Base-by-base conservation (phyloP, 1,140 invertebrate genomes). In the Cydia amplana region DNA sequence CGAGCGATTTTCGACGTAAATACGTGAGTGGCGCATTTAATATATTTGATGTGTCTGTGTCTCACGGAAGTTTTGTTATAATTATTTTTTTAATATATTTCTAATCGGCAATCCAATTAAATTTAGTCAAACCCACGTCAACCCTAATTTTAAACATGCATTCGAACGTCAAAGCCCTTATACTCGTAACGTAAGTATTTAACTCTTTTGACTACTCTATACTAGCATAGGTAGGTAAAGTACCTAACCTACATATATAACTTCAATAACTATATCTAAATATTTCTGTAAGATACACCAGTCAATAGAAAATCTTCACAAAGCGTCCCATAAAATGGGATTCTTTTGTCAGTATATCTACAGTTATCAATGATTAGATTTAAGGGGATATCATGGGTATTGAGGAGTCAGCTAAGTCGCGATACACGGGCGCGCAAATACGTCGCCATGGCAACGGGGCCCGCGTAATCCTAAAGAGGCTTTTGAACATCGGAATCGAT, bases 401-500 rank as follows among this genome's bases (percentile, higher is more conserved):
- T 90, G 87, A 90, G 79, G 87, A 88, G 84, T 84, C 83, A 80
- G 78, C 84, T 92, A 87, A 90, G 85, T 86, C 74, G 77, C 79
- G 81, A 84, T 84, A 84, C 83, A 85, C 82, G 82, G 81, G 86
- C 86, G 86, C 86, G 86, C 84, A 90, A 89, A 90, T 90, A 87
- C 89, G 87, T 91, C 75, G 49, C 86, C 84, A 89, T 89, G 82
- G 81, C 76, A 74, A 91, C 90, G 78, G 89, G 90, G 85, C 83
- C 80, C 85, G n/a, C 81, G 85, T 92, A 92, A 92, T 92, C 90
- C 88, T 86, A 83, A 90, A 91, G 88, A 91, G 84, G 87, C 88
- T 92, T 90, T 91, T 84, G 90, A 87, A 67, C 86, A 84, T 83
- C 78, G 82, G 79, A 90, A 88, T 82, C 87, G 88, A 89, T 91